Base-by-base conservation (phyloP, 2,797 vertebrate species). In the Hylomyscus alleni region DNA sequence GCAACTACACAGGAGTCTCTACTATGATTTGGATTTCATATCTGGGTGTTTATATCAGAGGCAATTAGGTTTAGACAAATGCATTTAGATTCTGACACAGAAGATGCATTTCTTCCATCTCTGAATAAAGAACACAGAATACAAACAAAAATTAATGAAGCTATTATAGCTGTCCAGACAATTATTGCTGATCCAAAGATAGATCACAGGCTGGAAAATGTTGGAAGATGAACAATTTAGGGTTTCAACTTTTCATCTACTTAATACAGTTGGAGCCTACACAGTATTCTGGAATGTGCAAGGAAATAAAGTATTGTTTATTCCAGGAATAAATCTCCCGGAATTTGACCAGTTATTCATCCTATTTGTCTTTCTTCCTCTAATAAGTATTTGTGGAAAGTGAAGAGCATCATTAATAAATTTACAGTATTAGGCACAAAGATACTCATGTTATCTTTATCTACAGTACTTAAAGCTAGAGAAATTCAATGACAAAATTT, bases 161-260 rank as follows among this genome's bases (percentile, higher is more conserved):
- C 99, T 89, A 99, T 99, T 6, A 99, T 99, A 24, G 99, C 99
- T 0, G 99, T 99, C 12, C 99, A 99, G 98, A 99, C 99, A 90
- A 99, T 99, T 97, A 99, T 99, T 44, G 99, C 99, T 47, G 99
- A 99, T 98, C 99, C 99, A 97, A 99, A 99, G 98, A 99, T 99
- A 44, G 99, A 99, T 98, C 98, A 99, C 99, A 99, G 99, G 97
- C 99, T 99, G 97, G 99, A 99, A 58, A 99, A 99, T 98, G 99
- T 99, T 8, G 99, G 99, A 97, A 99, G 99, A 99, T 99, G 97
- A 98, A 91, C 84, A 91, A 47, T 4, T 3, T 54, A 76, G 69
- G 44, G 89, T 65, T 88, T 20, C 37, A 80, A 44, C 22, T 92
- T 94, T 67, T 22, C 2, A 44, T 88, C 89, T 93, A 2, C 69